Conservation (phyloP, 2,888 invertebrate species). For the Lamellibrachia columna region DNA sequence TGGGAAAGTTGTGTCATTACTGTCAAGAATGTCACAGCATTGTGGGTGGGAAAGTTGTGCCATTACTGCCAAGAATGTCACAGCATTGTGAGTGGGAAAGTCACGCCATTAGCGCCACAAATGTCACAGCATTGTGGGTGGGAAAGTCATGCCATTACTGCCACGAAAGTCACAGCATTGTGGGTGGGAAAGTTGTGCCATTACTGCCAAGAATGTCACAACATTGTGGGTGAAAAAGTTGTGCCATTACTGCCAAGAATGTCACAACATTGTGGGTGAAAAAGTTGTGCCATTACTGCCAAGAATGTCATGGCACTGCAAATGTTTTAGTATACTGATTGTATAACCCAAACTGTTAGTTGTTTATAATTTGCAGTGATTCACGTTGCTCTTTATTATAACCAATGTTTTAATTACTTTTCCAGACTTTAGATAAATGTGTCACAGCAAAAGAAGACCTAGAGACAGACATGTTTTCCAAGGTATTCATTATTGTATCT, state of each 20-base stretch:
- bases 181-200: not conserved
- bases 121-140: constrained; percentile 45
- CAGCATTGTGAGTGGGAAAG: not conserved
- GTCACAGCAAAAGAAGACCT: constrained; percentile 58
- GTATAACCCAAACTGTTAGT: not conserved
- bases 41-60: no score
- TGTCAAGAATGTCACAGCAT: no score
- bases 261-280: not conserved
- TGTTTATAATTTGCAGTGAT: not conserved
- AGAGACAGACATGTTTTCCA: constrained; percentile 56
- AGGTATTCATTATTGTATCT: constrained; percentile 45
- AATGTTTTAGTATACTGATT: not conserved
- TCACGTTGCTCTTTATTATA: not conserved
- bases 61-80: not conserved
- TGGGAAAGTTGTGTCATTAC: no score
- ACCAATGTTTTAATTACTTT: constrained; percentile 28
- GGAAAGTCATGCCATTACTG: not conserved
- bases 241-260: not conserved
- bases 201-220: no score
- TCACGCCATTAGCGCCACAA: not conserved
- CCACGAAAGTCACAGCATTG: not conserved
- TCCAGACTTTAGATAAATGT: constrained; percentile 58
- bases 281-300: not conserved
- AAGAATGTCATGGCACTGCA: no score
- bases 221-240: no score